Conservation (phyloP, 2,888 invertebrate genomes). For the Macaria notata region DNA sequence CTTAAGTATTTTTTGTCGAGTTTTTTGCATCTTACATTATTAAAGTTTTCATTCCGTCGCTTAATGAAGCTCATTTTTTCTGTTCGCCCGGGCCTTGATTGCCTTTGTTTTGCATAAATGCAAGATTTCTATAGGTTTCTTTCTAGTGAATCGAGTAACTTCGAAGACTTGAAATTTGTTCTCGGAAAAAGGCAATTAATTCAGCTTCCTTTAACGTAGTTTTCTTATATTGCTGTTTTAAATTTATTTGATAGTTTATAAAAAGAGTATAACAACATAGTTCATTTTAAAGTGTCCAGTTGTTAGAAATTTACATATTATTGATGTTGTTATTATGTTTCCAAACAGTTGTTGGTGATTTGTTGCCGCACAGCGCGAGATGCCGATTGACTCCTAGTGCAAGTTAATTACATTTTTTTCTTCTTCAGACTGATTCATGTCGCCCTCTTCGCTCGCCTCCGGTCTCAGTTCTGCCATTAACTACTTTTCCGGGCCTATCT, state of each 20-base stretch:
- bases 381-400: slow-evolving; percentile 54
- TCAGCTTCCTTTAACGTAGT: slow-evolving; percentile 49
- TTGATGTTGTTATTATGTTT: not conserved
- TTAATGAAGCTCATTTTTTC: slow-evolving; percentile 83
- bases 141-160: slow-evolving; percentile 72
- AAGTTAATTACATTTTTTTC: slow-evolving; percentile 68
- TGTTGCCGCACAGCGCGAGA: not conserved
- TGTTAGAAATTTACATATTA: no score
- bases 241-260: not conserved
- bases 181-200: slow-evolving; percentile 65
- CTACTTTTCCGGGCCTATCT: slow-evolving; percentile 72
- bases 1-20: slow-evolving; percentile 81
- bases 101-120: slow-evolving; percentile 83
- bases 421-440: slow-evolving; percentile 68
- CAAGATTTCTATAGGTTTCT: slow-evolving; percentile 80
- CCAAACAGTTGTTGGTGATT: not conserved
- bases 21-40: slow-evolving; percentile 83
- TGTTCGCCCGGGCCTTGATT: slow-evolving; percentile 80
- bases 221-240: slow-evolving; percentile 27
- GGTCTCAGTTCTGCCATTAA: slow-evolving; percentile 63
- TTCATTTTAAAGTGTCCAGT: no score
- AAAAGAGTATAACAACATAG: no score
- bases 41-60: slow-evolving; percentile 82
- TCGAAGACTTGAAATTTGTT: slow-evolving; percentile 70
- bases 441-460: slow-evolving; percentile 50